phyloP scores from a whole-genome alignment of 1,140 invertebrate genomes.

The Elymnias hypermnestra region DNA sequence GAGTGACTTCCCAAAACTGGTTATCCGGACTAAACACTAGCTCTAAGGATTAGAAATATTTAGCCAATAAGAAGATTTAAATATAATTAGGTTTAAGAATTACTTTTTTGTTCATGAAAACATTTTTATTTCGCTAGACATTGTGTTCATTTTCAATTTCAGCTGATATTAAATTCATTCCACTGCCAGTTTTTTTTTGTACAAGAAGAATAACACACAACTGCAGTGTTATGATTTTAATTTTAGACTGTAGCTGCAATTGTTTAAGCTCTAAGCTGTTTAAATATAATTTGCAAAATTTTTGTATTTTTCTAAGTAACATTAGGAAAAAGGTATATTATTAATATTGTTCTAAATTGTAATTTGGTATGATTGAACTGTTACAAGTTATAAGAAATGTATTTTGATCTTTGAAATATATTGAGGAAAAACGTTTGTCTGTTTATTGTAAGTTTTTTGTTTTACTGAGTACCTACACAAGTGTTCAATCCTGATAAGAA shows the following conservation, averaged over 20 bases:
- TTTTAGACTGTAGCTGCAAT: conserved; percentile 27
- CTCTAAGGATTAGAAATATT: conserved; percentile 59
- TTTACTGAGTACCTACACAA: conserved; percentile 14
- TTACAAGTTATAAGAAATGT: conserved; percentile 70
- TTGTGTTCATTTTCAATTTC: conserved; percentile 37
- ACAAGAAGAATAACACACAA: background rate
- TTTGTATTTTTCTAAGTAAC: conserved; percentile 62
- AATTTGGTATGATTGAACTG: conserved; percentile 72
- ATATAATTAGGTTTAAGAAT: conserved; percentile 67
- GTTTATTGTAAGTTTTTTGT: conserved; percentile 37
- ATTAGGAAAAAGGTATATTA: conserved; percentile 47
- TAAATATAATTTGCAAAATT: conserved; percentile 56
- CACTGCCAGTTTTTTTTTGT: conserved; percentile 25
- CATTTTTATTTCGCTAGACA: conserved; percentile 47
- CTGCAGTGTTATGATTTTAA: conserved; percentile 41
- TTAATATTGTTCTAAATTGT: conserved; percentile 55
- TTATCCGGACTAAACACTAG: conserved; percentile 65
- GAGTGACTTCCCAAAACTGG: conserved; percentile 57
- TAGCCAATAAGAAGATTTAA: conserved; percentile 59
- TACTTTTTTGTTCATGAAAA: conserved; percentile 51
- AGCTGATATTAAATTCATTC: conserved; percentile 33
- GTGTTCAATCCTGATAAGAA: too few species aligned
- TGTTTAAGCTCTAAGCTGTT: conserved; percentile 58
- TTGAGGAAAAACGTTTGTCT: conserved; percentile 48
- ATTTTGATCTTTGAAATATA: conserved; percentile 75